A percentile compares a stretch with the other conserved stretches of the same genome.
Evolutionary conservation across 2,113 vertebrate species (phyloP).

Genomic region (Tenrec ecaudatus): DNA sequence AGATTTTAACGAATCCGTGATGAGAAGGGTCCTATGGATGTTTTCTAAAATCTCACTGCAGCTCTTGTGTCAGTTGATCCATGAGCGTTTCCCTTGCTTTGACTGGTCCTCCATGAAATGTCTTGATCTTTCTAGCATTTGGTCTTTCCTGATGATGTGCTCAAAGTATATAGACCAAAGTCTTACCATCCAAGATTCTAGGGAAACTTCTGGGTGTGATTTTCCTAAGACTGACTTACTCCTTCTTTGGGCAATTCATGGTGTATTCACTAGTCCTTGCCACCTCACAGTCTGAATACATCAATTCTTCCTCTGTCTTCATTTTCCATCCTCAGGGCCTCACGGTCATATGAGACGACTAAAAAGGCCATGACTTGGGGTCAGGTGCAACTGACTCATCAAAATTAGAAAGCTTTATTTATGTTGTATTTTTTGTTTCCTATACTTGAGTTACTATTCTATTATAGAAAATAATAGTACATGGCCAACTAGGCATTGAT

Average conservation of each 20-base stretch:
- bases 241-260: neutral
- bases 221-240: neutral
- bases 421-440: neutral
- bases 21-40: neutral
- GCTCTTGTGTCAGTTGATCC: neutral
- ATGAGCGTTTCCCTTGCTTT: neutral
- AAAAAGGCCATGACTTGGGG: neutral
- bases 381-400: neutral
- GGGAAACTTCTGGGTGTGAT: neutral
- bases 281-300: neutral
- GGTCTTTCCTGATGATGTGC: neutral
- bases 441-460: no score
- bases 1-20: neutral
- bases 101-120: neutral
- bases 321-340: neutral
- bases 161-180: neutral
- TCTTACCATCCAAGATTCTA: neutral
- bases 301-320: neutral
- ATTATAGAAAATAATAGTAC: no score
- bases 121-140: neutral
- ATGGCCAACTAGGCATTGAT: no score
- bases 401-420: neutral
- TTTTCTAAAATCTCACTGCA: constrained; percentile 2
- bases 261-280: neutral
- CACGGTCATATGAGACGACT: neutral